A percentile compares a stretch with the other conserved stretches of the same genome.
Evolutionary conservation across 2,113 vertebrate species (phyloP).

Genomic region (Pitta sordida): DNA sequence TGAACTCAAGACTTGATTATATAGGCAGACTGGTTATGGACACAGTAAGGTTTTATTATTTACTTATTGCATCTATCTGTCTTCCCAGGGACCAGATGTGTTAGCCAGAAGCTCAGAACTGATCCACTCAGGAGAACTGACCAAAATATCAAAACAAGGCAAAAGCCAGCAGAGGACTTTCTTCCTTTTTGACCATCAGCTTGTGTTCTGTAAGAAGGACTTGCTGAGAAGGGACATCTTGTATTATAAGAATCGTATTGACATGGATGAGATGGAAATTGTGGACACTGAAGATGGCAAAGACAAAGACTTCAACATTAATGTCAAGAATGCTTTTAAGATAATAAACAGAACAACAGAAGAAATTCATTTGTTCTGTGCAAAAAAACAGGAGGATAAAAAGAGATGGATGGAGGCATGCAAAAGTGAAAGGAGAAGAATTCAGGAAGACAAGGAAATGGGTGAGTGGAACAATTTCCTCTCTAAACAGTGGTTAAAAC

Average conservation of each 20-base stretch:
- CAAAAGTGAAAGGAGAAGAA: slow-evolving; percentile 82
- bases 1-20: neutral
- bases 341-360: slow-evolving; percentile 78
- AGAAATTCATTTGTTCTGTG: slow-evolving; percentile 86
- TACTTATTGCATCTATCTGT: neutral
- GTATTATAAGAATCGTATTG: slow-evolving; percentile 87
- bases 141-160: slow-evolving; percentile 83
- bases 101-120: slow-evolving; percentile 91
- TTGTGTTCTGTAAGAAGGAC: slow-evolving; percentile 96
- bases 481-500: neutral
- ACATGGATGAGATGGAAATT: slow-evolving; percentile 84
- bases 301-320: slow-evolving; percentile 82
- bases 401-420: slow-evolving; percentile 89
- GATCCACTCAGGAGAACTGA: slow-evolving; percentile 94
- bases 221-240: slow-evolving; percentile 91
- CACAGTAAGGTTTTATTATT: neutral
- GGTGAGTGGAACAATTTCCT: slow-evolving; percentile 75
- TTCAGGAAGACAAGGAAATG: slow-evolving; percentile 92
- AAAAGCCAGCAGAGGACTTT: slow-evolving; percentile 93
- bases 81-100: slow-evolving; percentile 84
- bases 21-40: neutral
- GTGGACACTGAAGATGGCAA: slow-evolving; percentile 84
- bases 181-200: slow-evolving; percentile 97
- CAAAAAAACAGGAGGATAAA: slow-evolving; percentile 91
- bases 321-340: slow-evolving; percentile 86